Evolutionary conservation across 2,113 vertebrate species (phyloP).

Genomic region (Amphilophus citrinellus): DNA sequence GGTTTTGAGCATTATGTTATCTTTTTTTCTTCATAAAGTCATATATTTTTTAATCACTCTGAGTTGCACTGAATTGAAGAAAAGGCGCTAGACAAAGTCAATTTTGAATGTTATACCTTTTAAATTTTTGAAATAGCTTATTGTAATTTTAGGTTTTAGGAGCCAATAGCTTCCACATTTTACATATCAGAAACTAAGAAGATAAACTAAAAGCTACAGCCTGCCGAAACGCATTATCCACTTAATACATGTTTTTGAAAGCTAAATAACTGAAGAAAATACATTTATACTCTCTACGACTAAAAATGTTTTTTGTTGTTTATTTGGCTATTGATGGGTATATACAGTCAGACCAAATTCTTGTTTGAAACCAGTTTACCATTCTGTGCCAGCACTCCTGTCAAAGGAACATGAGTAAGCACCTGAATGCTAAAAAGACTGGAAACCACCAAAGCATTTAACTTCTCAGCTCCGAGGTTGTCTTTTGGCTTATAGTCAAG

Average conservation of each 20-base stretch:
- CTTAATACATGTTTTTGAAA: not conserved
- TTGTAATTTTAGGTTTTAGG: not conserved
- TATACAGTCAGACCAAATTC: constrained; percentile 33
- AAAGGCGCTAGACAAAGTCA: not conserved
- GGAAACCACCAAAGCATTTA: constrained; percentile 35
- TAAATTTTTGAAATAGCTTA: not conserved
- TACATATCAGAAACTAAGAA: not conserved
- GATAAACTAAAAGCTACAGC: not conserved
- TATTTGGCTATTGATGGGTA: not conserved
- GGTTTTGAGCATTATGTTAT: not conserved
- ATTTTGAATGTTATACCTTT: not conserved
- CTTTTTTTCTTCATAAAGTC: not conserved
- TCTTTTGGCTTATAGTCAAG: constrained; percentile 10
- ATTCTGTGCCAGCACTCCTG: constrained; percentile 48
- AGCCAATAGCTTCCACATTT: not conserved
- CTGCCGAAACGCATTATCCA: not conserved
- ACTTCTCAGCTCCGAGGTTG: constrained; percentile 4
- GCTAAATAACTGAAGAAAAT: not conserved
- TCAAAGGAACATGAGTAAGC: constrained; percentile 42
- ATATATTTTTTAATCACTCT: not conserved
- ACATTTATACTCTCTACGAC: not conserved
- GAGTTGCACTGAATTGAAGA: not conserved
- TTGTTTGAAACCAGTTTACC: constrained; percentile 40
- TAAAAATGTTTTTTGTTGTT: not conserved
- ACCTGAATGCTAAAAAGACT: constrained; percentile 51